Conservation (phyloP, 2,888 invertebrate genomes). For the Psococerastis gibbosa region DNA sequence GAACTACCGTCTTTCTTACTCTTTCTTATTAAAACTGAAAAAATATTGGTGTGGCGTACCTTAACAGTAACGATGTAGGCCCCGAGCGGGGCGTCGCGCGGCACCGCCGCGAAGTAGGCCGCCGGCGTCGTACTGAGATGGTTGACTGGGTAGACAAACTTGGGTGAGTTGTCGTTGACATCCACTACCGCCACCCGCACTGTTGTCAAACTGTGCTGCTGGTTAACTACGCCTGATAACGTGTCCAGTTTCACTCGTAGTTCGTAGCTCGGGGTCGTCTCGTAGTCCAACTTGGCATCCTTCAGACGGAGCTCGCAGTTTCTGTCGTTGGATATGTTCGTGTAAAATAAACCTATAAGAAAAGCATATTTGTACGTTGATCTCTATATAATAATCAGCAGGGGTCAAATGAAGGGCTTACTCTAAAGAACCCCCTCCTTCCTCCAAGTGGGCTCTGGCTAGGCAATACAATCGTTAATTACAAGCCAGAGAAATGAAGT, state of each 20-base stretch:
- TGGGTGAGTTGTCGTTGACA: conserved; percentile 76
- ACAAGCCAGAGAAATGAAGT: no score
- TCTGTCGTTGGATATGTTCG: conserved; percentile 53
- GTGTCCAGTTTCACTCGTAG: conserved; percentile 62
- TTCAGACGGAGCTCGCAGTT: conserved; percentile 66
- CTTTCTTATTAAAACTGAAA: no score
- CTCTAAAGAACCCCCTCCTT: no score
- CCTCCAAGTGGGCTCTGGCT: no score
- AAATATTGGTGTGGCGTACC: conserved; percentile 28
- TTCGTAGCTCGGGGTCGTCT: conserved; percentile 49
- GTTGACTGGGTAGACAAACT: conserved; percentile 53
- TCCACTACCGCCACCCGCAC: conserved; percentile 68
- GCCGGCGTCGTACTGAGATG: conserved; percentile 32
- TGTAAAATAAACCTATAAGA: conserved; percentile 44
- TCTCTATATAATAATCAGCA: no score
- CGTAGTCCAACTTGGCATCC: conserved; percentile 55
- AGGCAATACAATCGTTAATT: no score
- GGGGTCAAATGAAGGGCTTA: no score
- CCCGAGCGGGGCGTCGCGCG: conserved; percentile 46
- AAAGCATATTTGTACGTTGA: no score
- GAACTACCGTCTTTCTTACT: no score
- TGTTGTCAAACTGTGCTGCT: conserved; percentile 47
- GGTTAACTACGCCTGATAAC: conserved; percentile 61
- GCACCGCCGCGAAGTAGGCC: conserved; percentile 57
- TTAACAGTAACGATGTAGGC: conserved; percentile 61